phyloP scores from a whole-genome alignment of 1,140 invertebrate genomes.

The Atta cephalotes region DNA sequence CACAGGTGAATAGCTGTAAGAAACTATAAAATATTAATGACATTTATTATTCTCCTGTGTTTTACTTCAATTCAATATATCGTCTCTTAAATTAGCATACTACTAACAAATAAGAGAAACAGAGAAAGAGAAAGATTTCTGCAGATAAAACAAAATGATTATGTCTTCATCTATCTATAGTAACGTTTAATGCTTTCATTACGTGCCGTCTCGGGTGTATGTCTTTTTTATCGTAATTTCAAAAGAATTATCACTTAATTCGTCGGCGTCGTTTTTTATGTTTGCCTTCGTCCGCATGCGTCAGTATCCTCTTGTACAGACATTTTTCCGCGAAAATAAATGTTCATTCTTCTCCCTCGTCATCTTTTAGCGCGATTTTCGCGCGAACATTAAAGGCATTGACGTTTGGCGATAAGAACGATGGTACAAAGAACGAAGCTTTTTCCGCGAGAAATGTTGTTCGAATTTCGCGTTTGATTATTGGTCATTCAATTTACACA shows the following conservation, averaged over 20 bases:
- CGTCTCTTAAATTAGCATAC: neutral
- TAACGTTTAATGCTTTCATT: constrained; percentile 43
- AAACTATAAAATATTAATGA: constrained; percentile 13
- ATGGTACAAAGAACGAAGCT: constrained; percentile 69
- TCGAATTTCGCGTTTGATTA: constrained; percentile 77
- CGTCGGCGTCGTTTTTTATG: constrained; percentile 9
- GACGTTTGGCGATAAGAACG: constrained; percentile 69
- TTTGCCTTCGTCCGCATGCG: neutral
- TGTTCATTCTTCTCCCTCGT: neutral
- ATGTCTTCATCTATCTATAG: constrained; percentile 16
- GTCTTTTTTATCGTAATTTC: constrained; percentile 42
- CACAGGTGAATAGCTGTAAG: neutral
- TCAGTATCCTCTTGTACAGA: constrained; percentile 1
- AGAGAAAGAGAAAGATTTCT: neutral
- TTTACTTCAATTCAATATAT: neutral
- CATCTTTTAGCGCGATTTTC: constrained; percentile 7
- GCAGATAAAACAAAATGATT: neutral
- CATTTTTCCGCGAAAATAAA: constrained; percentile 40
- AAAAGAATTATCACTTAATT: constrained; percentile 50
- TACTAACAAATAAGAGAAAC: neutral
- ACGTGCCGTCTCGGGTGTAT: neutral
- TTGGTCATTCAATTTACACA: constrained; percentile 77
- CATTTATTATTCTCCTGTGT: neutral
- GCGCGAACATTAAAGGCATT: constrained; percentile 29
- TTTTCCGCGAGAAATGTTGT: constrained; percentile 73